Evolutionary conservation across 2,113 vertebrate genomes (phyloP).

Genomic region (Sitta europaea): DNA sequence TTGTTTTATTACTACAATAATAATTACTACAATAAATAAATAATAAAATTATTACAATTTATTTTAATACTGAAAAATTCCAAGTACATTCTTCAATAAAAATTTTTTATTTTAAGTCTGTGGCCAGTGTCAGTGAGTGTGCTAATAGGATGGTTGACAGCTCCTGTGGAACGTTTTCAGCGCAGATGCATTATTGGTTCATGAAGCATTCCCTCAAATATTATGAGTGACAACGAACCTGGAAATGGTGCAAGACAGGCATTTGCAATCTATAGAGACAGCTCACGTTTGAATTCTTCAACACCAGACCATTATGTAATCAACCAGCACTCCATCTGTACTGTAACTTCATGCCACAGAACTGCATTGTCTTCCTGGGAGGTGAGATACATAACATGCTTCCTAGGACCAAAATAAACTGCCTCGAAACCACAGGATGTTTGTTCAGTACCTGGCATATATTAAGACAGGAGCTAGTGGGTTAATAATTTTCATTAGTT

Average conservation of each 20-base stretch:
- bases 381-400: not conserved
- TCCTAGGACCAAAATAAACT: constrained; percentile 41
- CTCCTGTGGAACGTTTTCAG: constrained; percentile 62
- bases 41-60: too few species aligned
- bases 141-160: constrained; percentile 61
- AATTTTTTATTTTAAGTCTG: constrained; percentile 49
- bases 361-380: constrained; percentile 19
- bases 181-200: constrained; percentile 54
- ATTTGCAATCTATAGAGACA: constrained; percentile 40
- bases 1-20: too few species aligned
- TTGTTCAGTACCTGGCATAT: not conserved
- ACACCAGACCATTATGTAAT: constrained; percentile 36
- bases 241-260: constrained; percentile 56
- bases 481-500: not conserved
- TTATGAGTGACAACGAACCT: constrained; percentile 69
- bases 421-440: not conserved
- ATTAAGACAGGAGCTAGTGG: not conserved
- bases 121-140: constrained; percentile 53
- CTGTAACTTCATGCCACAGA: constrained; percentile 19
- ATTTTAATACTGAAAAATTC: constrained; percentile 45
- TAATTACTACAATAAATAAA: too few species aligned
- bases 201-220: constrained; percentile 63
- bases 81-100: not conserved
- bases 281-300: constrained; percentile 37
- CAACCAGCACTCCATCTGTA: constrained; percentile 19